Conservation (phyloP, 2,888 invertebrate species). For the Campoplex nolae region DNA sequence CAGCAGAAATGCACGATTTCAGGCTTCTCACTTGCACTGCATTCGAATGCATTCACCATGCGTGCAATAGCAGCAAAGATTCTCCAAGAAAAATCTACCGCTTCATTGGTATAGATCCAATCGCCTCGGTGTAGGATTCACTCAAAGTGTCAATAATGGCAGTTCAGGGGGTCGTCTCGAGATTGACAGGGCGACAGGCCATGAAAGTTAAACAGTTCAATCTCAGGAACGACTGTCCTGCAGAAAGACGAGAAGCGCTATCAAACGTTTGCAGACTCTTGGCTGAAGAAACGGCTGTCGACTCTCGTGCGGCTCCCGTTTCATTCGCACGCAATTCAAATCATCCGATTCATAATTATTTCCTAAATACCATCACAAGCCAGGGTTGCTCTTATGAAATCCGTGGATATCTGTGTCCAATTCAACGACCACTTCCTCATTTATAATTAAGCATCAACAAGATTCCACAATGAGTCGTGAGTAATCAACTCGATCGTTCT, state of each 20-base stretch:
- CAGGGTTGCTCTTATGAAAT: no score
- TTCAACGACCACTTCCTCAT: background rate
- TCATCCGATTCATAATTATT: no score
- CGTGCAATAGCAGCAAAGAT: background rate
- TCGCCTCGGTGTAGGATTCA: no score
- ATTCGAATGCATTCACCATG: background rate
- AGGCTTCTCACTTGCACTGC: background rate
- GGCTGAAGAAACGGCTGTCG: no score
- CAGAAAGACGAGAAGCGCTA: background rate
- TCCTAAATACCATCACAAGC: no score
- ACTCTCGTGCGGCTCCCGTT: no score
- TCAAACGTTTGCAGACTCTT: background rate
- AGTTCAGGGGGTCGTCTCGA: background rate
- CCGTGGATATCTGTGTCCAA: background rate
- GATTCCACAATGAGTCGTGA: background rate
- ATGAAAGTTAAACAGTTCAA: background rate
- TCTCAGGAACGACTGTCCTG: background rate
- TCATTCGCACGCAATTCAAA: no score
- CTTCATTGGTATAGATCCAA: background rate
- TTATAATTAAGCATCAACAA: background rate
- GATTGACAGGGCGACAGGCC: background rate
- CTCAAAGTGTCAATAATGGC: background rate
- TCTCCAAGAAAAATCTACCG: background rate
- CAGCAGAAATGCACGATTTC: background rate
- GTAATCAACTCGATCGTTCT: background rate